A percentile compares a stretch with the other conserved stretches of the same genome.
phyloP scores from a whole-genome alignment of 1,140 invertebrate species.

The Rhizoglyphus robini region DNA sequence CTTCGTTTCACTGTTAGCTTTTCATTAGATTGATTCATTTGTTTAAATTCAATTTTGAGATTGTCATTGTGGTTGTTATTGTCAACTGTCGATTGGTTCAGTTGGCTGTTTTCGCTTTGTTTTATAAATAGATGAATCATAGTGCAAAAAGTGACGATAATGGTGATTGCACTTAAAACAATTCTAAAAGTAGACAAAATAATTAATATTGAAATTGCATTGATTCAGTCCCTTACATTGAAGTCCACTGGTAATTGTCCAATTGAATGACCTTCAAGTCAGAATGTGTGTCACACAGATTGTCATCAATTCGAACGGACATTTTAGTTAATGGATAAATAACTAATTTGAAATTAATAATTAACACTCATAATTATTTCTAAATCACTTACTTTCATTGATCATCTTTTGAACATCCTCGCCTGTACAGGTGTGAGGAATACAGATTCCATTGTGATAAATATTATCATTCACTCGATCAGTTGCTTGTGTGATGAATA shows the following conservation, averaged over 20 bases:
- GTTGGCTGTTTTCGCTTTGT: no score
- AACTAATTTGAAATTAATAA: not conserved
- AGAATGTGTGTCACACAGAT: not conserved
- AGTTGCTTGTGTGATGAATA: not conserved
- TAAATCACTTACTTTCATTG: slow-evolving; percentile 1
- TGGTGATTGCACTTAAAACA: no score
- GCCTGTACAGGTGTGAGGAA: not conserved
- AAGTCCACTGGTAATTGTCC: not conserved
- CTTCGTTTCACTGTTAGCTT: no score
- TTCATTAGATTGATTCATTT: not conserved
- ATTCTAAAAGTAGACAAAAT: not conserved
- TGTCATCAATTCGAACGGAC: not conserved
- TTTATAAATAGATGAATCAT: not conserved
- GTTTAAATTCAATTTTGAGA: not conserved
- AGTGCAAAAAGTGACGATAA: not conserved
- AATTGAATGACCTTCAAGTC: not conserved
- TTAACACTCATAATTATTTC: no score
- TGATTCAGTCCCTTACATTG: slow-evolving; percentile 12
- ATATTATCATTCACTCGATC: not conserved
- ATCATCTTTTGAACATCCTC: not conserved
- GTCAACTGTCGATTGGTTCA: not conserved
- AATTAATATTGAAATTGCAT: no score
- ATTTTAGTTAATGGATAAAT: not conserved
- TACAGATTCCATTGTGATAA: not conserved
- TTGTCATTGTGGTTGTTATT: no score